phyloP scores from a whole-genome alignment of 2,888 invertebrate genomes.

The Cryptophagus acutangulus region DNA sequence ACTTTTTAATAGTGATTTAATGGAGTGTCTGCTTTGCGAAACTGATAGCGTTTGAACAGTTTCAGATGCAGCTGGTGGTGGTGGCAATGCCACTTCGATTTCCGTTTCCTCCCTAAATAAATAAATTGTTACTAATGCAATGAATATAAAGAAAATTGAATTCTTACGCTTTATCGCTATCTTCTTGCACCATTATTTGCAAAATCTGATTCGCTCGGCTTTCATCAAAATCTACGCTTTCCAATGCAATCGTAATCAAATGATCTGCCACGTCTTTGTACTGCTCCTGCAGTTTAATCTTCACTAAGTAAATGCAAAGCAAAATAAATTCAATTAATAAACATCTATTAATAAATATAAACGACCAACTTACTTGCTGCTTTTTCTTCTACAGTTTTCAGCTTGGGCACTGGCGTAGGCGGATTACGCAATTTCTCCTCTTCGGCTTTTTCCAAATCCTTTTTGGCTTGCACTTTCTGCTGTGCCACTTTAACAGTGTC shows the following conservation, averaged over 20 bases:
- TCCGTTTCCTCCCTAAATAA: neutral
- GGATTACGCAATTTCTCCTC: slow-evolving; percentile 21
- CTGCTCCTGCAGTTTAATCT: slow-evolving; percentile 62
- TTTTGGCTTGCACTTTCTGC: slow-evolving; percentile 48
- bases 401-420: slow-evolving; percentile 55
- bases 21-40: slow-evolving; percentile 45
- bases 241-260: slow-evolving; percentile 78
- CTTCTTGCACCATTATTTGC: slow-evolving; percentile 65
- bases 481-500: slow-evolving; percentile 56
- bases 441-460: slow-evolving; percentile 32
- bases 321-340: slow-evolving; percentile 12
- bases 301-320: slow-evolving; percentile 65
- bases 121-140: neutral
- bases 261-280: slow-evolving; percentile 74
- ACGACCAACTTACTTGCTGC: slow-evolving; percentile 54
- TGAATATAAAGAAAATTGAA: neutral
- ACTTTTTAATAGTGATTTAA: slow-evolving; percentile 42
- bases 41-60: no score
- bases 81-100: neutral
- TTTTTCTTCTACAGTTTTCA: slow-evolving; percentile 67
- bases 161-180: slow-evolving; percentile 35
- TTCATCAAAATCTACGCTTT: slow-evolving; percentile 83
- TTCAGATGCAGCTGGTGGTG: no score
- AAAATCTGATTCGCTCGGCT: slow-evolving; percentile 76
- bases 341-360: neutral